Base-by-base conservation (phyloP, 1,140 invertebrate species). In the Oreohelix idahoensis region DNA sequence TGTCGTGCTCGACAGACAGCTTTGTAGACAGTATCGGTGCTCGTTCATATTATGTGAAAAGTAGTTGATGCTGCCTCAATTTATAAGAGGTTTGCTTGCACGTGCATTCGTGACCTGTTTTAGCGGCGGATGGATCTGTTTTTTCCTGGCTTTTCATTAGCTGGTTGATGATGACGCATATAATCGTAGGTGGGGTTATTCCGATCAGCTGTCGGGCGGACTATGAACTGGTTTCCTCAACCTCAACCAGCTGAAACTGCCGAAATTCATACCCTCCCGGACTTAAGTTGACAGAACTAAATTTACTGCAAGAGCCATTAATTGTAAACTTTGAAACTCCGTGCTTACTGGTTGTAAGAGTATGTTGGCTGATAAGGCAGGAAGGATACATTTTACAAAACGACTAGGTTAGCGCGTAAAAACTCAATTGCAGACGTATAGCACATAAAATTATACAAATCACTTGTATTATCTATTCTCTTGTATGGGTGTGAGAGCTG, bases 211-310 rank as follows among this genome's bases (percentile, higher is more conserved):
- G 53, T 20, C 4, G 36, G 4, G 13, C 17, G 71, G 38, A 73
- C 71, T 73, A 39, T 73, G 38, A 73, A 73, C 71, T 36, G n/a
- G 71, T 73, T 39, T 70, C 69, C 26, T 58, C 17, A 58, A 58
- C 69, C 26, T 58, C 4, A 58, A 66, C 63, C 20, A 32, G 63
- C 32, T 66, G n/a, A 32, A 66, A 35, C 63, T 66, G 63, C n/a
- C 29, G 29, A 35, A 66, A 66, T 66, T 66, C 29, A 8, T 17
- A n/a, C 4, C 10, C 10, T 58, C 4, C 53, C 53, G 2, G 53
- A n/a, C 53, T 4, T 58, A 20, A 58, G 26, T 23, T 58, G 53
- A 45, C n/a, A n/a, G n/a, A n/a, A n/a, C n/a, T n/a, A n/a, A n/a
- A n/a, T n/a, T n/a, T n/a, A n/a, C n/a, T n/a, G n/a, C n/a, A n/a